Evolutionary conservation across 2,888 invertebrate species (phyloP).

Genomic region (Hofmannophila pseudospretella): DNA sequence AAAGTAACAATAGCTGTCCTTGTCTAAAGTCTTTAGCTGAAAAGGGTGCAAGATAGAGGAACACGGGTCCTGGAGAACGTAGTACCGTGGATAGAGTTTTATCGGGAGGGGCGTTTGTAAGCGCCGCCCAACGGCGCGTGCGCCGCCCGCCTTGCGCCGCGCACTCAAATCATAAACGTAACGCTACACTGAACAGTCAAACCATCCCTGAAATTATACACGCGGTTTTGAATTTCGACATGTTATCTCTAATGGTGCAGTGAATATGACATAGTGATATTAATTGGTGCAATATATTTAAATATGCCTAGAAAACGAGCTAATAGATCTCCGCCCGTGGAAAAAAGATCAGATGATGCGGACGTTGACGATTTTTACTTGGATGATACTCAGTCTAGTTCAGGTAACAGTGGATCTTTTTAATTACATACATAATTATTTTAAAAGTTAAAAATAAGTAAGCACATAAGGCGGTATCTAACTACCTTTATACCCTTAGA

Average conservation of each 20-base stretch:
- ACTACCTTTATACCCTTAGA: too few relatives aligned
- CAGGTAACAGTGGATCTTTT: slow-evolving; percentile 42
- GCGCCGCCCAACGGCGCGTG: slow-evolving; percentile 56
- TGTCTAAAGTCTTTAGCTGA: not conserved
- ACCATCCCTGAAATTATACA: slow-evolving; percentile 12
- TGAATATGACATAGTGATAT: slow-evolving; percentile 10
- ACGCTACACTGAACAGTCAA: slow-evolving; percentile 20
- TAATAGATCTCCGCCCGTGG: slow-evolving; percentile 48
- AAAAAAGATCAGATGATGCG: slow-evolving; percentile 51
- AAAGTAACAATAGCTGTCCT: not conserved
- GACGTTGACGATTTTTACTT: slow-evolving; percentile 70
- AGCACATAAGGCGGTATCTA: not conserved
- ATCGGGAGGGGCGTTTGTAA: slow-evolving; percentile 55
- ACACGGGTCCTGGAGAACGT: slow-evolving; percentile 19
- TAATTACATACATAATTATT: not conserved
- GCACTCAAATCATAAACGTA: slow-evolving; percentile 52
- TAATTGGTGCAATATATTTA: slow-evolving; percentile 13
- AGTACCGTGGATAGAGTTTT: slow-evolving; percentile 32
- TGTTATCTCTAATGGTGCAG: slow-evolving; percentile 23
- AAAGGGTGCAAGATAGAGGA: not conserved
- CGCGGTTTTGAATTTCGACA: slow-evolving; percentile 11
- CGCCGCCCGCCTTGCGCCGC: slow-evolving; percentile 64
- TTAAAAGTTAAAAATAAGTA: not conserved
- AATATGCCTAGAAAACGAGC: slow-evolving; percentile 64
- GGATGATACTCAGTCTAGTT: slow-evolving; percentile 65